Percentiles rank a stretch among this genome's conserved stretches.
These are phyloP conservation scores for Taphrorychus bicolor DNA, from an alignment of 2,888 invertebrate genomes.

Conservation along the genomic window DNA sequence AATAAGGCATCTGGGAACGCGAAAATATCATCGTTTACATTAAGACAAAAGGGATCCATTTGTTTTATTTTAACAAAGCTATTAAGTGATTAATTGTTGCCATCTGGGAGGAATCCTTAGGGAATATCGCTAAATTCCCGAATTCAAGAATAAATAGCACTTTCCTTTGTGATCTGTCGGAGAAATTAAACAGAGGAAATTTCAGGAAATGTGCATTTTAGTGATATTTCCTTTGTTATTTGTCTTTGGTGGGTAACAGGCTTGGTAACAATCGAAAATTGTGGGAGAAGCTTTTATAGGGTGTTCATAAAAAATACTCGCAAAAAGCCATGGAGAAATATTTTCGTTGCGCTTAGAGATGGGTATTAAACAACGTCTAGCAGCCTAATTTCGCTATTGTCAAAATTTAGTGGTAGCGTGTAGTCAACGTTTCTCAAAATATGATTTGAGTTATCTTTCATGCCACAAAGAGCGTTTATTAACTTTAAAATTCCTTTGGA, in stretches of 20 bases:
- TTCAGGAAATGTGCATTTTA: slow-evolving; percentile 1
- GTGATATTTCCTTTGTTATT: background rate
- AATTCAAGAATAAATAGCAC: slow-evolving; percentile 26
- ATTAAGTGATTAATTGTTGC: slow-evolving; percentile 35
- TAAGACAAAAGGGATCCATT: slow-evolving; percentile 23
- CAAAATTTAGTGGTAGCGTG: too few relatives aligned
- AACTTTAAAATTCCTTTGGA: too few relatives aligned
- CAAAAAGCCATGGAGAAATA: too few relatives aligned
- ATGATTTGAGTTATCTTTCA: too few relatives aligned
- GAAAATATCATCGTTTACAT: slow-evolving; percentile 21
- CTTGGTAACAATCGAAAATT: too few relatives aligned
- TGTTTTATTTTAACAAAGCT: slow-evolving; percentile 36
- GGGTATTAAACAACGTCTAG: too few relatives aligned
- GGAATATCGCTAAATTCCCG: slow-evolving; percentile 29
- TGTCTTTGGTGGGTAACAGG: background rate
- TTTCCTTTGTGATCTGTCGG: slow-evolving; percentile 22
- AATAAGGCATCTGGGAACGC: slow-evolving; percentile 14
- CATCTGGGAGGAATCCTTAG: slow-evolving; percentile 22
- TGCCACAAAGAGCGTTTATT: too few relatives aligned
- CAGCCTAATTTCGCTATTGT: too few relatives aligned
- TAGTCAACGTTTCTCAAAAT: too few relatives aligned
- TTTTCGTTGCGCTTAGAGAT: too few relatives aligned
- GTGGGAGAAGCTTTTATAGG: too few relatives aligned
- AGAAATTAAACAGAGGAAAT: background rate
- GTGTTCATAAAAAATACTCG: too few relatives aligned